phyloP scores from a whole-genome alignment of 2,113 vertebrate genomes.

The Sisor rabdophorus region DNA sequence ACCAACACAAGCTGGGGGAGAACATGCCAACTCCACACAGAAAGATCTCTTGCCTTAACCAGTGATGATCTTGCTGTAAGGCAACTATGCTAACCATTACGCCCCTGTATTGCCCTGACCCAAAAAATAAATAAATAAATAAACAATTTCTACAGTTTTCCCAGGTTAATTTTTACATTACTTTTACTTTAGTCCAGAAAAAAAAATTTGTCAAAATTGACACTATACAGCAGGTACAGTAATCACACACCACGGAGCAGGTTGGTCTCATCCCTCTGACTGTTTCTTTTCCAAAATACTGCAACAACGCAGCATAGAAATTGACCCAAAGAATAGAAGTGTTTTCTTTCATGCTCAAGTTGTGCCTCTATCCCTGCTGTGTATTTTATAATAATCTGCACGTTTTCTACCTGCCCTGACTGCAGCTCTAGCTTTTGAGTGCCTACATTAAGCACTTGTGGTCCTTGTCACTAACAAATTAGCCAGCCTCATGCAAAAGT shows the following conservation, averaged over 20 bases:
- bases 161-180: too few species aligned
- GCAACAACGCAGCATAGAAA: not conserved
- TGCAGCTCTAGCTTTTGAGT: not conserved
- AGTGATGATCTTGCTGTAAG: too few species aligned
- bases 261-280: not conserved
- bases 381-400: conserved; percentile 30
- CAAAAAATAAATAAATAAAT: too few species aligned
- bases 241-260: not conserved
- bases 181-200: too few species aligned
- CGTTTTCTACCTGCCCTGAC: not conserved
- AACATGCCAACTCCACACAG: too few species aligned
- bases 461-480: not conserved
- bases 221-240: not conserved
- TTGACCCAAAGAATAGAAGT: not conserved
- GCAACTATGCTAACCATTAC: too few species aligned
- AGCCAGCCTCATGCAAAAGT: not conserved
- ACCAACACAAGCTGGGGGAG: too few species aligned
- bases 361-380: not conserved
- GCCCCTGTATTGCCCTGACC: too few species aligned
- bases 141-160: too few species aligned
- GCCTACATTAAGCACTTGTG: not conserved
- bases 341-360: conserved; percentile 4
- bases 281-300: conserved; percentile 5
- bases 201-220: too few species aligned
- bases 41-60: too few species aligned